Evolutionary conservation across 2,888 invertebrate species (phyloP).

Genomic region (Osmoderma eremita): DNA sequence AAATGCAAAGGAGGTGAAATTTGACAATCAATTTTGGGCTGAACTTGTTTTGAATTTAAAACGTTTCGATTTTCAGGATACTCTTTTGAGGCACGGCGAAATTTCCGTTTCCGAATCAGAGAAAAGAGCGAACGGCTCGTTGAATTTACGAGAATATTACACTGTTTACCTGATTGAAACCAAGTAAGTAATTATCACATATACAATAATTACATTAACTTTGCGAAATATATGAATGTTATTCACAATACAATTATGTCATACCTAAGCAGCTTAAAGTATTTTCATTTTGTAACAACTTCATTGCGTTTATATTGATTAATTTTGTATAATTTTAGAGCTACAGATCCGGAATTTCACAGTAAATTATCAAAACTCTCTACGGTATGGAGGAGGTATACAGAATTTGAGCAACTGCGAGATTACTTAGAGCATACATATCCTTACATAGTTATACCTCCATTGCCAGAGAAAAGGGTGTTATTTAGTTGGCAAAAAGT

Average conservation of each 20-base stretch:
- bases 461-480: conserved; percentile 82
- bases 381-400: conserved; percentile 82
- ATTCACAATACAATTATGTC: conserved; percentile 37
- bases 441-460: conserved; percentile 83
- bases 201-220: conserved; percentile 25
- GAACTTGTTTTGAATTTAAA: not conserved
- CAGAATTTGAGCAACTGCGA: conserved; percentile 84
- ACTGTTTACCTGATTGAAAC: conserved; percentile 83
- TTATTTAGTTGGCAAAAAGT: conserved; percentile 82
- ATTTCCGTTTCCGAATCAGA: conserved; percentile 81
- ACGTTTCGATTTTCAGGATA: conserved; percentile 67
- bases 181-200: conserved; percentile 68
- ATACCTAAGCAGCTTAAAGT: conserved; percentile 44
- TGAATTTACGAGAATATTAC: conserved; percentile 80
- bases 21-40: not conserved
- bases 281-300: not conserved
- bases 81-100: conserved; percentile 76
- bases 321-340: conserved; percentile 63
- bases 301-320: not conserved
- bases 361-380: conserved; percentile 71
- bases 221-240: conserved; percentile 1
- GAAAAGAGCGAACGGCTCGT: conserved; percentile 77
- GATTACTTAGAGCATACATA: conserved; percentile 81
- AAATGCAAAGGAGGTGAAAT: conserved; percentile 38
- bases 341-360: conserved; percentile 71